Percentiles rank a stretch among this genome's conserved stretches.
phyloP scores from a whole-genome alignment of 2,797 vertebrate genomes.

The Labroides dimidiatus region DNA sequence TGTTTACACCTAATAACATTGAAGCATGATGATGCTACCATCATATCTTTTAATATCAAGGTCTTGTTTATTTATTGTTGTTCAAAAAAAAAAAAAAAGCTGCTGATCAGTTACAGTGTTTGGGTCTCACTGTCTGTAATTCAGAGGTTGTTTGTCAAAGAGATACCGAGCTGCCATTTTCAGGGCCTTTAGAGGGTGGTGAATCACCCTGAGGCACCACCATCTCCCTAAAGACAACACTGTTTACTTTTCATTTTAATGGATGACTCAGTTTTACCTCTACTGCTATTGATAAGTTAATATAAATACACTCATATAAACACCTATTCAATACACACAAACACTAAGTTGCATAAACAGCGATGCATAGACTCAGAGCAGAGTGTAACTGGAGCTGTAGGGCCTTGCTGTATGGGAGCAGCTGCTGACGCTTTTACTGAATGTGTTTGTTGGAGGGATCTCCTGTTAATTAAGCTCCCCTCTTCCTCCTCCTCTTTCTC shows the following conservation, averaged over 20 bases:
- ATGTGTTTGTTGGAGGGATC: constrained; percentile 37
- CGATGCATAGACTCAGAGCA: neutral
- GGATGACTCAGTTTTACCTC: constrained; percentile 43
- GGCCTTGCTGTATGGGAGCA: constrained; percentile 38
- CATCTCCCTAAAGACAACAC: neutral
- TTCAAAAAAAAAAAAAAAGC: too few relatives aligned
- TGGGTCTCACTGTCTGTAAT: neutral
- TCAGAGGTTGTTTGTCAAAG: neutral
- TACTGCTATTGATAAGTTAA: constrained; percentile 36
- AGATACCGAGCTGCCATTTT: constrained; percentile 1
- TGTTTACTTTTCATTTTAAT: constrained; percentile 22
- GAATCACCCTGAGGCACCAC: neutral
- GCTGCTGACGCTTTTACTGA: neutral
- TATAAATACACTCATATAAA: neutral
- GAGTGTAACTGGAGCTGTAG: constrained; percentile 42
- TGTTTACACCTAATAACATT: too few relatives aligned
- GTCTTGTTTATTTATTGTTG: neutral
- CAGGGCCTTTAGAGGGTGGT: constrained; percentile 20
- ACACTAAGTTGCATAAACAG: neutral
- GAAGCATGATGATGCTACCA: neutral
- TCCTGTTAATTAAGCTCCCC: constrained; percentile 56
- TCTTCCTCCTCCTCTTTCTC: constrained; percentile 11
- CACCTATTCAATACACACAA: neutral
- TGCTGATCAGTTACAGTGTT: neutral
- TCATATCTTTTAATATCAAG: neutral